Evolutionary conservation across 2,113 vertebrate species (phyloP), one percentile per base, ranked within the genome.

Genomic region (Tinamus guttatus): DNA sequence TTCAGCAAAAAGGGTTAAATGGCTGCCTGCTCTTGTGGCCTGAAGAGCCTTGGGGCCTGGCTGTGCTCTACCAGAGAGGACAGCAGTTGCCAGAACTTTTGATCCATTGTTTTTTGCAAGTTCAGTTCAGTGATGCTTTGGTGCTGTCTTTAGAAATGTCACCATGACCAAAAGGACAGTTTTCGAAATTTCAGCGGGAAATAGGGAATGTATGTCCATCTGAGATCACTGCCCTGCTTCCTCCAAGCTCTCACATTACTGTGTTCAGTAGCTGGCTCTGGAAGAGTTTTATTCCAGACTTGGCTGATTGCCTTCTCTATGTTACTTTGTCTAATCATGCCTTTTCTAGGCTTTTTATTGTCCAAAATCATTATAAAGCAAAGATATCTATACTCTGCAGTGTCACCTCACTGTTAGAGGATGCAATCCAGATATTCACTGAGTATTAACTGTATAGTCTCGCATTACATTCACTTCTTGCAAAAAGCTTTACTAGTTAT

Each of bases 11-110:
- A 51, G n/a, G 65, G 47, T 70, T 34, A 25, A 10, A 5, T 1
- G 7, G 0, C 0, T 41, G 54, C 41, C 14, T 91, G 56, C 65
- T 5, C 0, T 63, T 74, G 17, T 1, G 64, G 25, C 73, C 25
- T 81, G 78, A 63, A 68, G 36, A 83, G 36, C 74, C 49, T 58
- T 70, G 32, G 5, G 43, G 5, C 11, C 41, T 36, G 22, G 21
- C 34, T 60, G 9, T 86, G 25, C 0, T 70, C 45, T 71, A 18
- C n/a, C 38, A n/a, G 63, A 41, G 41, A 60, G 13, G 32, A 17
- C 28, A 38, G n/a, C 32, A 51, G 36, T 19, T 21, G 32, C 54
- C 47, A 60, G n/a, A 78, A 56, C 17, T 94, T 74, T 51, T 74
- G 18, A 64, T 65, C 32, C 7, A 2, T 22, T 38, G 25, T 21